Base-by-base conservation (phyloP, 2,113 vertebrate genomes). In the Macquaria ambigua region DNA sequence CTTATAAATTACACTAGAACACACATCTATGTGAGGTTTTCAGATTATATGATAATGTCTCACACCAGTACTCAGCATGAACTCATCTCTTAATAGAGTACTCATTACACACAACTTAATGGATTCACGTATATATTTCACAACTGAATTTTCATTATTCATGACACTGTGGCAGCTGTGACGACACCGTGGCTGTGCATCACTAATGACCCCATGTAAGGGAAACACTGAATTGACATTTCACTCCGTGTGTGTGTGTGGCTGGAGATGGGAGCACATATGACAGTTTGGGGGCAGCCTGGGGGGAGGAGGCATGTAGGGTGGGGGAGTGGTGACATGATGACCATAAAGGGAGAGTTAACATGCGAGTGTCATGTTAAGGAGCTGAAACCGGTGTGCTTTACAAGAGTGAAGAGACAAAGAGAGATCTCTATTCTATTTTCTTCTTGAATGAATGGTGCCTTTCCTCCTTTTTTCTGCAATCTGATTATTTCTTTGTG, bases 201-300 rank as follows among this genome's bases (percentile, higher is more conserved):
- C 46, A 58, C 70, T 61, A 25, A 58, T 77, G 84, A 92, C 79
- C 77, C 85, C 72, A 62, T 87, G 89, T 90, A 61, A 77, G 89
- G 81, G 82, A 91, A 87, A 85, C 85, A 89, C 74, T 64, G 75
- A 81, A 92, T 79, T 90, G 90, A 93, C 90, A 80, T 94, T 90
- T 92, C 12, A 31, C 85, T 78, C 53, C 61, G 34, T 34, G 39
- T 39, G 39, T 39, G 80, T 56, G 83, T 64, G 81, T 83, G 85
- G 67, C 77, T 52, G 82, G 90, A 93, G 93, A 93, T 46, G 77
- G 85, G 87, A 95, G 90, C 75, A 81, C 83, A 92, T 91, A 74
- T 94, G 93, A 94, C 94, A 95, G 93, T 95, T 93, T 94, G 90
- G 92, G 94, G 90, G 87, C 94, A 95, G 90, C 90, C 77, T 69